These are phyloP conservation scores for Crossaster papposus DNA, from an alignment of 53 echinoderm and acorn worm species.

Conservation along the genomic window DNA sequence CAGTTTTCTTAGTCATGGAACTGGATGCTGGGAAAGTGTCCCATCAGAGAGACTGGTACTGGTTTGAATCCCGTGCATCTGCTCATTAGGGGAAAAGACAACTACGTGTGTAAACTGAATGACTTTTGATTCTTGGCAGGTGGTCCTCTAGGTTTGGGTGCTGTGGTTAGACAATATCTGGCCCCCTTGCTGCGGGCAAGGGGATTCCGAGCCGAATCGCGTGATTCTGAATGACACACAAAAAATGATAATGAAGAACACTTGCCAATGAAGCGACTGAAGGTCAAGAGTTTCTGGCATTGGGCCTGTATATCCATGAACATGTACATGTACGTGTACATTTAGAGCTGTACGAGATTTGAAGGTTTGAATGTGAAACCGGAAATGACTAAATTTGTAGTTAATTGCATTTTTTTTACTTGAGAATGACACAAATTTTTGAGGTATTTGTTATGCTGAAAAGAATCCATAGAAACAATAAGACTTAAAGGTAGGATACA, in stretches of 20 bases:
- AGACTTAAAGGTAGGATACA: too few species aligned
- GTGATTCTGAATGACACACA: not conserved
- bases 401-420: too few species aligned
- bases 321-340: not conserved
- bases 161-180: not conserved
- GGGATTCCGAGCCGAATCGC: not conserved
- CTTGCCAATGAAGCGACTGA: not conserved
- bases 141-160: not conserved
- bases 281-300: not conserved
- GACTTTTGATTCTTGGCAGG: not conserved
- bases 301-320: too few species aligned
- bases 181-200: not conserved
- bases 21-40: constrained; percentile 7
- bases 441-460: too few species aligned
- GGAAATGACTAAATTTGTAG: not conserved
- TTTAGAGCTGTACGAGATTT: not conserved
- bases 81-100: constrained; percentile 46
- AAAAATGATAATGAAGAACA: constrained; percentile 1
- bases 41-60: constrained; percentile 12
- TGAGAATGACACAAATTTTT: too few species aligned
- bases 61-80: constrained; percentile 39
- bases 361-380: not conserved
- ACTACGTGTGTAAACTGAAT: too few species aligned
- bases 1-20: constrained; percentile 28
- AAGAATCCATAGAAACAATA: too few species aligned